Evolutionary conservation across 2,113 vertebrate species (phyloP).

Genomic region (Solenodon paradoxus): DNA sequence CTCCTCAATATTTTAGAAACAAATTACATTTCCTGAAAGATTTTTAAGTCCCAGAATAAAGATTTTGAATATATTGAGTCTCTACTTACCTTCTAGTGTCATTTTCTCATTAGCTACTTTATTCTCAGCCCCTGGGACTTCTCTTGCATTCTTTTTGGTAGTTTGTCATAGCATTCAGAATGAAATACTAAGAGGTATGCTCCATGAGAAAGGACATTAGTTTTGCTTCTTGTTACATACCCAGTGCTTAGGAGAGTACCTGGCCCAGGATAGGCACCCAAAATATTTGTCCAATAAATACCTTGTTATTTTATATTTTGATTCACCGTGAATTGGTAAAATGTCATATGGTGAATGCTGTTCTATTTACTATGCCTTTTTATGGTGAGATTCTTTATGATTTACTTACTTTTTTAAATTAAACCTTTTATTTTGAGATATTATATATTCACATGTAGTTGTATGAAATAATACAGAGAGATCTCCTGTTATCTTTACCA

Average conservation of each 20-base stretch:
- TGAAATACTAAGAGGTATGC: not conserved
- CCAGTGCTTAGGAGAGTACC: not conserved
- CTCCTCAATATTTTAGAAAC: not conserved
- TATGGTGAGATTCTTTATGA: not conserved
- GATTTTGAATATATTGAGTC: not conserved
- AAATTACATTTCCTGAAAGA: not conserved
- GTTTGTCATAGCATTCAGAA: not conserved
- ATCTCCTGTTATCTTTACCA: not conserved
- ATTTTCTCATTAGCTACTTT: not conserved
- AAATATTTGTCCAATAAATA: not conserved
- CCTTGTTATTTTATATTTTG: not conserved
- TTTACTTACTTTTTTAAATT: not conserved
- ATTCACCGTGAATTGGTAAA: not conserved
- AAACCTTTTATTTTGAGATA: not conserved
- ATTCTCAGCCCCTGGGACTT: not conserved
- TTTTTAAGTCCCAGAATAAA: not conserved
- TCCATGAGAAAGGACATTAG: not conserved
- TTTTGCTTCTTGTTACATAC: not conserved
- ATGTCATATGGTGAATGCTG: not conserved
- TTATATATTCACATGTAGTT: not conserved
- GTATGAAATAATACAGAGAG: not conserved
- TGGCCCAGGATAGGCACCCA: not conserved
- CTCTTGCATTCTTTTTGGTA: not conserved
- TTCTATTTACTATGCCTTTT: constrained; percentile 17
- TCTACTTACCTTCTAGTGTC: not conserved